Evolutionary conservation across 2,888 invertebrate genomes (phyloP).

Genomic region (Protophormia terraenovae): DNA sequence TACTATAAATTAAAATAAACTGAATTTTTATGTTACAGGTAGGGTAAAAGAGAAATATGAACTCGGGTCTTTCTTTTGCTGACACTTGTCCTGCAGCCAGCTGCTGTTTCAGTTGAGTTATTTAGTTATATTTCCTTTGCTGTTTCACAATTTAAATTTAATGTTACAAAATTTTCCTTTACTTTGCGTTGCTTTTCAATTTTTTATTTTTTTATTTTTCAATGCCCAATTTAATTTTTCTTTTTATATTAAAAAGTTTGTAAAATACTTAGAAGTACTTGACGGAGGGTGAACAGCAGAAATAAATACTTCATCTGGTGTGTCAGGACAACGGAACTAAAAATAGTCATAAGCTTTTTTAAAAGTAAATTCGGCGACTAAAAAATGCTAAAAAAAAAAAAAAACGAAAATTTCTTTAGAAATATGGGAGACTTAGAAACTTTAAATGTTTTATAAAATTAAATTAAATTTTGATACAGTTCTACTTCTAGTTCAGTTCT

Average conservation of each 20-base stretch:
- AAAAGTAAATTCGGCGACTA: too few species aligned
- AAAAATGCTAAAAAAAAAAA: too few species aligned
- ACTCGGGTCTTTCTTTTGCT: neutral
- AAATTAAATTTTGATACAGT: too few species aligned
- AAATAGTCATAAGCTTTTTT: neutral
- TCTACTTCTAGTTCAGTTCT: too few species aligned
- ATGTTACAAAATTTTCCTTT: neutral
- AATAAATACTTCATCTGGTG: neutral
- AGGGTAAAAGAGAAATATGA: neutral
- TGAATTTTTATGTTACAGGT: neutral
- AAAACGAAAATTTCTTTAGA: too few species aligned
- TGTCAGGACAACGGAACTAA: neutral
- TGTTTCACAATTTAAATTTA: neutral
- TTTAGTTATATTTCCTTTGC: neutral
- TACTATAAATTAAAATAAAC: neutral
- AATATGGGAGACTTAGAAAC: too few species aligned
- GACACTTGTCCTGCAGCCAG: neutral
- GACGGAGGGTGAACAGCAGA: neutral
- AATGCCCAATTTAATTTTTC: neutral
- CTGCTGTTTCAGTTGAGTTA: neutral
- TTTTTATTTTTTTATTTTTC: neutral
- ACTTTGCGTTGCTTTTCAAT: neutral
- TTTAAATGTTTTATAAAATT: too few species aligned
- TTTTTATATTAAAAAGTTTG: neutral
- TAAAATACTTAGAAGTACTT: neutral